Evolutionary conservation across 2,888 invertebrate genomes (phyloP).

Genomic region (Pseudococcus jackbeardsleyi): DNA sequence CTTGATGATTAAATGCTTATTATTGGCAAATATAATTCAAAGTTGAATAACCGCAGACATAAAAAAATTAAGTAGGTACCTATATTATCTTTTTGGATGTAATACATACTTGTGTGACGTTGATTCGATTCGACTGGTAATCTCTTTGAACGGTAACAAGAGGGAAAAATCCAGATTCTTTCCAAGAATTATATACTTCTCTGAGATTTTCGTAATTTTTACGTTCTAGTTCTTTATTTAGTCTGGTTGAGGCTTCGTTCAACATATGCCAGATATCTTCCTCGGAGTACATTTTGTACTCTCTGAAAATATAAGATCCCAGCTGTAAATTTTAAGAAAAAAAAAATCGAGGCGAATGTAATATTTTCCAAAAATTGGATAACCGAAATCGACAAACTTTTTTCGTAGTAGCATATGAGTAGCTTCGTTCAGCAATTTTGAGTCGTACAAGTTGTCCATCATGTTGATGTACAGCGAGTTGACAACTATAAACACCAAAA

Average conservation of each 20-base stretch:
- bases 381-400: background rate
- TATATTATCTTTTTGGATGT: background rate
- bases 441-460: conserved; percentile 41
- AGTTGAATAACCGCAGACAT: background rate
- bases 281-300: conserved; percentile 82
- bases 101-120: conserved; percentile 12
- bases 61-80: background rate
- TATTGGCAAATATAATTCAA: background rate
- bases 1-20: background rate
- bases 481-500: background rate
- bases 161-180: conserved; percentile 83
- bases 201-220: conserved; percentile 75
- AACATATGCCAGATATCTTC: conserved; percentile 72
- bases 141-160: conserved; percentile 80
- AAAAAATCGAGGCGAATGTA: background rate
- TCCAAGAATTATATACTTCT: conserved; percentile 85
- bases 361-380: background rate
- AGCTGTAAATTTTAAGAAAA: conserved; percentile 31
- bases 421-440: conserved; percentile 5
- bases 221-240: conserved; percentile 71
- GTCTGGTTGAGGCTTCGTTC: conserved; percentile 73
- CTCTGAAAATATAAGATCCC: conserved; percentile 68
- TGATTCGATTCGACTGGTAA: conserved; percentile 72
- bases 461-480: background rate
- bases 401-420: conserved; percentile 28